These are phyloP conservation scores for Maccullochella peelii DNA, from an alignment of 2,113 vertebrate genomes.

Conservation along the genomic window DNA sequence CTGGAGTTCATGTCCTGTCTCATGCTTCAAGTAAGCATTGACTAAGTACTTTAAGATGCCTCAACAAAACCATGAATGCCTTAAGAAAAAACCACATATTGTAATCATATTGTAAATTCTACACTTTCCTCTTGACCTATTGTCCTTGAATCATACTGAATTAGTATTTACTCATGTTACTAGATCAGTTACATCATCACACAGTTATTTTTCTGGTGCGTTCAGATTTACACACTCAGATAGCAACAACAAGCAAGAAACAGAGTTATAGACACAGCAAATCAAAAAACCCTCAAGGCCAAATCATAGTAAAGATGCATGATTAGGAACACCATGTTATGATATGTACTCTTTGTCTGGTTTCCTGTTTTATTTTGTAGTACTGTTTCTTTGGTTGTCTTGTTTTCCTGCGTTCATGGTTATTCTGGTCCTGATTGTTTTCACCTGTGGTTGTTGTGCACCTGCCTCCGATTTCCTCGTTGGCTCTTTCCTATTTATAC, in stretches of 20 bases:
- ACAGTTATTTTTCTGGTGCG: background rate
- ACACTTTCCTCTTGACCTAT: background rate
- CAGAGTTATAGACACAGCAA: background rate
- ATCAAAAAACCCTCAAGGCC: background rate
- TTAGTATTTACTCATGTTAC: background rate
- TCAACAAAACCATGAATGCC: too few relatives aligned
- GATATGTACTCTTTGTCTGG: too few relatives aligned
- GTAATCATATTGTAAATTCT: background rate
- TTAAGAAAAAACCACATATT: too few relatives aligned
- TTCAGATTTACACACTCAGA: background rate
- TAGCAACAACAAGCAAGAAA: background rate
- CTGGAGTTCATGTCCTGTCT: background rate
- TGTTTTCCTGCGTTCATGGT: too few relatives aligned
- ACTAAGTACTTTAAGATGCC: too few relatives aligned
- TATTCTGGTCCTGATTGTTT: too few relatives aligned
- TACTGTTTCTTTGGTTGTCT: too few relatives aligned
- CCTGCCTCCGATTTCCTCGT: too few relatives aligned
- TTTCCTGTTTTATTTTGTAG: too few relatives aligned
- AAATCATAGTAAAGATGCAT: slow-evolving; percentile 3
- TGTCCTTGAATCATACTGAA: background rate
- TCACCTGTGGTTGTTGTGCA: too few relatives aligned
- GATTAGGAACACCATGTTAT: background rate
- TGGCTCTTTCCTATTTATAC: too few relatives aligned
- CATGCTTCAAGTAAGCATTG: background rate
- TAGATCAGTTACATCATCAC: background rate